Percentiles rank a stretch among this genome's conserved stretches.
phyloP scores from a whole-genome alignment of 1,140 invertebrate species.

The Tigriopus japonicus region DNA sequence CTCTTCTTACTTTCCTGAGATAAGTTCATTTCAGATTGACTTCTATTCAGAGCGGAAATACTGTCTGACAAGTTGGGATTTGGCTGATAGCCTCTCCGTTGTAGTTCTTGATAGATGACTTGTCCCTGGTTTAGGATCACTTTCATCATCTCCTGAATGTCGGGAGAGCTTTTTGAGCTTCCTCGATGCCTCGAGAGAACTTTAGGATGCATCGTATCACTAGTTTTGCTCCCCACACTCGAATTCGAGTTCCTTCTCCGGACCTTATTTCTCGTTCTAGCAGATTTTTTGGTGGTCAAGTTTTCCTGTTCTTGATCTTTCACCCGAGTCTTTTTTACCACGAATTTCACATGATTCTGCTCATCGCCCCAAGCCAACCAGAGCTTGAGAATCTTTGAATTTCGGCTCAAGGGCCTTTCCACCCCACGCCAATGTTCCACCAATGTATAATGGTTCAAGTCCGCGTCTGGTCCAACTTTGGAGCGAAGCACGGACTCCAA shows the following conservation, averaged over 20 bases:
- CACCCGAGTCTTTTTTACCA: constrained; percentile 24
- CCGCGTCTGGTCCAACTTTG: not conserved
- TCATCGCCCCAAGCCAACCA: constrained; percentile 53
- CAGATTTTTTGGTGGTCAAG: not conserved
- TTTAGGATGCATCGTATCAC: constrained; percentile 6
- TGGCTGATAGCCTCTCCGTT: too few relatives aligned
- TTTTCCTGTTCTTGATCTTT: constrained; percentile 16
- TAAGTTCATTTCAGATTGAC: too few relatives aligned
- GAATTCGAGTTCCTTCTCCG: constrained; percentile 15
- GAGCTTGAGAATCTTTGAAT: constrained; percentile 44
- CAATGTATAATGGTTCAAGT: not conserved
- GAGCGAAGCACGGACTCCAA: constrained; percentile 11
- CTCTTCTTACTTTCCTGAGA: too few relatives aligned
- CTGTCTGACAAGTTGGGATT: too few relatives aligned
- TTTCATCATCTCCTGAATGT: constrained; percentile 45
- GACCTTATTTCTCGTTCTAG: not conserved
- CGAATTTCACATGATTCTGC: constrained; percentile 39
- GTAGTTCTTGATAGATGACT: constrained; percentile 47
- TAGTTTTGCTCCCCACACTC: not conserved
- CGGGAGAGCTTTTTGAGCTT: not conserved
- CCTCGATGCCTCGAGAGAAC: not conserved
- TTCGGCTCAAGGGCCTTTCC: constrained; percentile 41
- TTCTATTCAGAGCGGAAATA: too few relatives aligned
- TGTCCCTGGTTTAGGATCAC: constrained; percentile 57
- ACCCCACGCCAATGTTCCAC: constrained; percentile 24